phyloP scores from a whole-genome alignment of 1,140 invertebrate species.

The Drosophila parvula region DNA sequence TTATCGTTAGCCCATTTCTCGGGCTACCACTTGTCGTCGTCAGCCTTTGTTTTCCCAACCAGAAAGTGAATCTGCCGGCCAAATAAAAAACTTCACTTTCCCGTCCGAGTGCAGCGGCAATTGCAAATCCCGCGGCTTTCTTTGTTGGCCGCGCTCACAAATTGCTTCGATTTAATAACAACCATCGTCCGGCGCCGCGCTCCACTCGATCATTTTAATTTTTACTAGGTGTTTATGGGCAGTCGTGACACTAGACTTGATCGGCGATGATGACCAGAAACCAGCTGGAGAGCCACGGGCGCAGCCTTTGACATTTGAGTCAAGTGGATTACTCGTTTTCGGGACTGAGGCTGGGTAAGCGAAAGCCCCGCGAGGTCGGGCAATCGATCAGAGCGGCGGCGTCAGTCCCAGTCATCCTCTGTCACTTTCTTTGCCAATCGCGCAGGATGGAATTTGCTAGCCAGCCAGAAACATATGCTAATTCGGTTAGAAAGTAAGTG shows the following conservation, averaged over 20 bases:
- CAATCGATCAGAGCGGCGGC: constrained; percentile 33
- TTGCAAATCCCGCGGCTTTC: constrained; percentile 58
- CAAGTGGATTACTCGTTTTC: constrained; percentile 32
- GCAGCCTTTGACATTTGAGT: constrained; percentile 68
- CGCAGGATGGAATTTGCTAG: constrained; percentile 32
- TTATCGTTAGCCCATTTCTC: constrained; percentile 59
- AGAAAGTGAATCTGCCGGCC: constrained; percentile 57
- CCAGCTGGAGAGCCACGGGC: constrained; percentile 31
- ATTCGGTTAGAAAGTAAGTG: constrained; percentile 56
- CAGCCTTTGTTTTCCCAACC: constrained; percentile 15
- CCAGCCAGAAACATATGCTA: constrained; percentile 43
- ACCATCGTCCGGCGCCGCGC: constrained; percentile 50
- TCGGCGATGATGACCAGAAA: constrained; percentile 44
- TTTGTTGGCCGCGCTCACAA: constrained; percentile 64
- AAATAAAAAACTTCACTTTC: constrained; percentile 66
- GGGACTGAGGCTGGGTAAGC: constrained; percentile 36
- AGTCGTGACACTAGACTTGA: constrained; percentile 74
- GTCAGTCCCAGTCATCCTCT: constrained; percentile 20
- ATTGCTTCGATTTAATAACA: constrained; percentile 78
- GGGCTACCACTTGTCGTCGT: constrained; percentile 9
- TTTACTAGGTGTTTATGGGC: constrained; percentile 75
- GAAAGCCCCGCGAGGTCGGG: constrained; percentile 30
- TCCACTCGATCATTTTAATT: constrained; percentile 48
- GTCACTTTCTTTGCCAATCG: constrained; percentile 47
- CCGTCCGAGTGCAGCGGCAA: constrained; percentile 38